Evolutionary conservation across 2,113 vertebrate species (phyloP), one percentile per base, ranked within the genome.

Genomic region (Brachyhypopomus occidentalis): DNA sequence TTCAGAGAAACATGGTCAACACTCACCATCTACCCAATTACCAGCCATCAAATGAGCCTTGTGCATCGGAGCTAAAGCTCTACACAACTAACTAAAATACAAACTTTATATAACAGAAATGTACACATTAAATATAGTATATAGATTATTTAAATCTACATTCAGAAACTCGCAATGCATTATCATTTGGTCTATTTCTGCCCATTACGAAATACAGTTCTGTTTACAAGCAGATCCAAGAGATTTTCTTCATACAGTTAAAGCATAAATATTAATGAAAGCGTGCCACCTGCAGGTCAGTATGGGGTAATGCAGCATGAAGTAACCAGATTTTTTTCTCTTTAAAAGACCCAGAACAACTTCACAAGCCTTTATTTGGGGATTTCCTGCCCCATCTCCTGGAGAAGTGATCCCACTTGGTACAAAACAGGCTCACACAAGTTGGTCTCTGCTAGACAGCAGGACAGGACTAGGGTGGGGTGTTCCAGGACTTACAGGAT

Each of bases 241-340:
- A n/a, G 2, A 20, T 17, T 9, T 63, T 38, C 72, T 2, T 34
- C n/a, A 41, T 4, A 58, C 75, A 41, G 59, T 67, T 59, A 72
- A 70, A 70, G 66, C 58, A 64, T 67, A 45, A 84, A 75, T 30
- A 75, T 79, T 52, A 81, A 78, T 69, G 74, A 55, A 48, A 84
- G 72, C 84, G 86, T 86, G 70, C 90, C 92, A 85, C 86, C 91
- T 91, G 60, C 77, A 62, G 84, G 72, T 64, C 58, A 23, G 14
- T 0, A 69, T 48, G 59, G 27, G 72, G 56, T 58, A 79, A 23
- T 48, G 55, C 73, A 76, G 58, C 78, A 64, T 56, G 70, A 66
- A 78, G 27, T 17, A 14, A 17, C 23, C 22, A 23, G 22, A 4
- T 27, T 1, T 71, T 66, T 23, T 22, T 17, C 38, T 25, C 25